Conservation (phyloP, 2,888 invertebrate species). For the Xanthia icteritia region DNA sequence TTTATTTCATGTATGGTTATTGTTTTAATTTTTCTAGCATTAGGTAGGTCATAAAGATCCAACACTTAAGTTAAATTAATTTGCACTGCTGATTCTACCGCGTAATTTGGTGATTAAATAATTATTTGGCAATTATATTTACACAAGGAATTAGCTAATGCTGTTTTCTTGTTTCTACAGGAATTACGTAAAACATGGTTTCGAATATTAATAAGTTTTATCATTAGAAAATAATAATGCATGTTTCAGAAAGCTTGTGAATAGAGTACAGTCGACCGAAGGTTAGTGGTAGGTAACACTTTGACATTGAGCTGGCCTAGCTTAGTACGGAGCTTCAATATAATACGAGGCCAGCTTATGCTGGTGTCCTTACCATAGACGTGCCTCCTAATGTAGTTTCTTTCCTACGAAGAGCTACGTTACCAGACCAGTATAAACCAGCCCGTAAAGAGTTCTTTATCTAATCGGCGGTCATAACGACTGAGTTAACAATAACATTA, state of each 20-base stretch:
- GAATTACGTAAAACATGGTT: background rate
- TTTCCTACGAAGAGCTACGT: background rate
- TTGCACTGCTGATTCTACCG: background rate
- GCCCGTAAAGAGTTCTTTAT: slow-evolving; percentile 44
- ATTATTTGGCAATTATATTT: slow-evolving; percentile 13
- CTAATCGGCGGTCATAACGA: slow-evolving; percentile 51
- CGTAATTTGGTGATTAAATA: background rate
- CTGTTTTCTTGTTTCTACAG: background rate
- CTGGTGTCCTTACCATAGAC: too few relatives aligned
- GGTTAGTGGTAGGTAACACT: background rate
- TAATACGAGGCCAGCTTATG: background rate
- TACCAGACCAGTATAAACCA: slow-evolving; percentile 7
- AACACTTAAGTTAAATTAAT: background rate
- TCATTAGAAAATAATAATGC: background rate
- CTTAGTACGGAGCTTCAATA: background rate
- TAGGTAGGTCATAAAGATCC: background rate
- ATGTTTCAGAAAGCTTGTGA: background rate
- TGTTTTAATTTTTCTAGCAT: background rate
- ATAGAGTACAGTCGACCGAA: background rate
- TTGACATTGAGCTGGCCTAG: too few relatives aligned
- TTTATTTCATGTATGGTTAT: slow-evolving; percentile 10
- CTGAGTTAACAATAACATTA: slow-evolving; percentile 50
- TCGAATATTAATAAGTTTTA: background rate
- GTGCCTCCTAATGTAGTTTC: background rate
- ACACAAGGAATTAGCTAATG: slow-evolving; percentile 7